phyloP scores from a whole-genome alignment of 2,888 invertebrate species.

The Hirtodrosophila confusa region DNA sequence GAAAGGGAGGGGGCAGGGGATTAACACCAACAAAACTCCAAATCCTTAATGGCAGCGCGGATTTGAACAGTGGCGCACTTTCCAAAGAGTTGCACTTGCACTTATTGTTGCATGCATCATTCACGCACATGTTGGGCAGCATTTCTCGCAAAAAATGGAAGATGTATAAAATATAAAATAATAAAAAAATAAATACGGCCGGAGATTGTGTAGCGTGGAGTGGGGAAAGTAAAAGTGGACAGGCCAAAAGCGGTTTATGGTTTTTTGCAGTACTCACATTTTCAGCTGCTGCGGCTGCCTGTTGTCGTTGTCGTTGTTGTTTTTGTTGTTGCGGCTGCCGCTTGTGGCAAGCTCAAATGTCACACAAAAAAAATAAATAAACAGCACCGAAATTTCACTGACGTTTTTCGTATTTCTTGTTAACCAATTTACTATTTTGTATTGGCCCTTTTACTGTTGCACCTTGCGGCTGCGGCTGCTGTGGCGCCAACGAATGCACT shows the following conservation, averaged over 20 bases:
- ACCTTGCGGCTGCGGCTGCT: conserved; percentile 50
- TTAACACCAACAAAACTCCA: neutral
- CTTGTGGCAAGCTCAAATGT: conserved; percentile 54
- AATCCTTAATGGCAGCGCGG: conserved; percentile 8
- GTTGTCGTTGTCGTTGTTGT: conserved; percentile 12
- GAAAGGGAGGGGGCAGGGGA: neutral
- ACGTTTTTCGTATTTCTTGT: conserved; percentile 17
- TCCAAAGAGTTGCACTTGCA: conserved; percentile 17
- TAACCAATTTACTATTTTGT: conserved; percentile 8
- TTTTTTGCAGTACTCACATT: conserved; percentile 46
- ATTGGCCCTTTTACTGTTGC: conserved; percentile 45
- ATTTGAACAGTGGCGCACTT: conserved; percentile 1
- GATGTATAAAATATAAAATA: neutral
- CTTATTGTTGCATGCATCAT: conserved; percentile 16
- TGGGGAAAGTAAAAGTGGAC: conserved; percentile 47
- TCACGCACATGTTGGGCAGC: conserved; percentile 51
- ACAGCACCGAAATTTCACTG: conserved; percentile 45
- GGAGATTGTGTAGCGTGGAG: conserved; percentile 6
- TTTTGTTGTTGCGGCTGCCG: conserved; percentile 19
- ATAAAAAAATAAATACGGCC: conserved; percentile 4
- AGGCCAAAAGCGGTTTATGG: conserved; percentile 44
- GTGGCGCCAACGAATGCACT: conserved; percentile 52
- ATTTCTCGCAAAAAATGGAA: conserved; percentile 2
- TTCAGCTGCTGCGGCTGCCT: conserved; percentile 27
- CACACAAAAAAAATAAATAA: conserved; percentile 39